Percentiles rank a stretch among this genome's conserved stretches.
phyloP scores from a whole-genome alignment of 2,113 vertebrate species.

The Orthonyx spaldingii region DNA sequence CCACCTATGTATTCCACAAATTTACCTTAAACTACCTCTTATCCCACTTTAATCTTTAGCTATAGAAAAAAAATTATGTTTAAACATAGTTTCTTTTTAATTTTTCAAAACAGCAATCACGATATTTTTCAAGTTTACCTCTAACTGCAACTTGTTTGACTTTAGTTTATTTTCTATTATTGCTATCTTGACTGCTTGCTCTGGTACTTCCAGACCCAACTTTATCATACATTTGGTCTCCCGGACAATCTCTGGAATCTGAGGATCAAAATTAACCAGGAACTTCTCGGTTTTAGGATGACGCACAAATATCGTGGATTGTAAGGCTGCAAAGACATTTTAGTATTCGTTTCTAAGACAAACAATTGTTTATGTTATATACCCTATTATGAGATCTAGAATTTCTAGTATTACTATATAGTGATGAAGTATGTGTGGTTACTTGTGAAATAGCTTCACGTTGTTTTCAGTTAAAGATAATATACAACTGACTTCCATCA shows the following conservation, averaged over 20 bases:
- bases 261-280: slow-evolving; percentile 81
- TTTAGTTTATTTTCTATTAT: slow-evolving; percentile 72
- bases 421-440: neutral
- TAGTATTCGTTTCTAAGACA: neutral
- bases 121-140: slow-evolving; percentile 64
- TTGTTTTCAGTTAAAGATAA: neutral
- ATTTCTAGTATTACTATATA: neutral
- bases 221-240: slow-evolving; percentile 83
- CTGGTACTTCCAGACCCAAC: slow-evolving; percentile 79
- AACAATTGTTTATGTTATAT: neutral
- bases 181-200: slow-evolving; percentile 72
- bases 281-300: slow-evolving; percentile 76
- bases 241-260: slow-evolving; percentile 74
- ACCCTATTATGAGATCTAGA: neutral
- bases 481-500: neutral
- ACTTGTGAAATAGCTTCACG: neutral
- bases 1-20: neutral
- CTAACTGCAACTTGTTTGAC: slow-evolving; percentile 62
- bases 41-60: neutral
- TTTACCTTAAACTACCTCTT: neutral
- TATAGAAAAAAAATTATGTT: neutral
- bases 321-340: slow-evolving; percentile 71
- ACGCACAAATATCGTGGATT: slow-evolving; percentile 72
- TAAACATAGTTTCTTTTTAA: neutral
- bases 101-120: neutral